These are phyloP conservation scores for Gasterosteus nipponicus DNA, from an alignment of 2,113 vertebrate species.

Conservation along the genomic window DNA sequence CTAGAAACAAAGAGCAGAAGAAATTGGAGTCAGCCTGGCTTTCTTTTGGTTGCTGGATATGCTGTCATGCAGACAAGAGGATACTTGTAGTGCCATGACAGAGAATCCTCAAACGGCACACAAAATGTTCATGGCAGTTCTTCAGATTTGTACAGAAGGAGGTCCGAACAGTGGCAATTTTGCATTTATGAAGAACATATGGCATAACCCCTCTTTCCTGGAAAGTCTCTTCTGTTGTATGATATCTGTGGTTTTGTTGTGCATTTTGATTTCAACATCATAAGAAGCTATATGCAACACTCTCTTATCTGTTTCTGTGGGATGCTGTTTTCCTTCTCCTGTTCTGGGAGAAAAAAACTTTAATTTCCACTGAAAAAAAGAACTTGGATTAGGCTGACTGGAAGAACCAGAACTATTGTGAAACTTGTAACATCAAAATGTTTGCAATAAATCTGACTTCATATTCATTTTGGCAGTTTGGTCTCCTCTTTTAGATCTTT, in stretches of 20 bases:
- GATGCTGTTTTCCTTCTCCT: slow-evolving; percentile 44
- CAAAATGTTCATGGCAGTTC: slow-evolving; percentile 12
- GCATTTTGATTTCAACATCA: slow-evolving; percentile 24
- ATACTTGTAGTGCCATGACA: slow-evolving; percentile 64
- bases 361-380: slow-evolving; percentile 44
- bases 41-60: slow-evolving; percentile 60
- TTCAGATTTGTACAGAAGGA: slow-evolving; percentile 1
- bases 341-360: slow-evolving; percentile 53
- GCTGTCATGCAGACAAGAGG: slow-evolving; percentile 54
- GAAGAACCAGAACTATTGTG: slow-evolving; percentile 58
- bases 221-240: slow-evolving; percentile 20
- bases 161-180: background rate
- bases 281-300: slow-evolving; percentile 45
- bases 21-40: slow-evolving; percentile 60
- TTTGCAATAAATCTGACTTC: slow-evolving; percentile 70
- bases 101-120: slow-evolving; percentile 39
- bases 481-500: slow-evolving; percentile 2
- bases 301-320: slow-evolving; percentile 29
- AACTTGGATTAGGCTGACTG: slow-evolving; percentile 57
- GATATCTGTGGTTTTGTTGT: slow-evolving; percentile 29
- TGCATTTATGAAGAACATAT: background rate
- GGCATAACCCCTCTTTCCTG: background rate
- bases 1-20: slow-evolving; percentile 41
- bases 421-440: slow-evolving; percentile 49
- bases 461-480: slow-evolving; percentile 11